These are phyloP conservation scores for Orbicella faveolata DNA, from an alignment of 64 coral and sea anemone species.

Conservation along the genomic window DNA sequence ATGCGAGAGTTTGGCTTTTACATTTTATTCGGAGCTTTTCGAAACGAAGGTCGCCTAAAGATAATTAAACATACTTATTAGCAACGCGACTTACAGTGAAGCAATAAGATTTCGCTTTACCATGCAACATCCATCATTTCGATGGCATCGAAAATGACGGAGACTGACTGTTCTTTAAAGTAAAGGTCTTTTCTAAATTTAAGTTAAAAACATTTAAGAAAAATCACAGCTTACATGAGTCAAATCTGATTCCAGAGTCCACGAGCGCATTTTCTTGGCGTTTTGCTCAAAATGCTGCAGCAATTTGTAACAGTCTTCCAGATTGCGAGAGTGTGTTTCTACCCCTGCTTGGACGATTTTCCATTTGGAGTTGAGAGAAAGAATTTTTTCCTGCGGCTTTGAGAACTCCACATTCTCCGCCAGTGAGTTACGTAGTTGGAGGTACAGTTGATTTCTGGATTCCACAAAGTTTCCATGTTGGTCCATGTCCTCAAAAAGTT, in stretches of 20 bases:
- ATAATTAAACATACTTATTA: too few relatives aligned
- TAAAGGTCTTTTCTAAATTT: too few relatives aligned
- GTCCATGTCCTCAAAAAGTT: slow-evolving; percentile 75
- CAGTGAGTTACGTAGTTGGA: slow-evolving; percentile 48
- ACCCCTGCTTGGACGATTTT: slow-evolving; percentile 58
- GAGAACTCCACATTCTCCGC: slow-evolving; percentile 78
- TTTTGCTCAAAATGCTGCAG: slow-evolving; percentile 71
- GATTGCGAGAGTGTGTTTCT: slow-evolving; percentile 39
- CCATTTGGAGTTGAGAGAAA: slow-evolving; percentile 67
- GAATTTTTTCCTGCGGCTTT: slow-evolving; percentile 69
- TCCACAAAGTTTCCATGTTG: slow-evolving; percentile 75
- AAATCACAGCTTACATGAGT: slow-evolving; percentile 33
- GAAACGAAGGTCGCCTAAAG: too few relatives aligned
- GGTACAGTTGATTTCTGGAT: slow-evolving; percentile 59
- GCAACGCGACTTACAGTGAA: too few relatives aligned
- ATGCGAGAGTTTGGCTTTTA: too few relatives aligned
- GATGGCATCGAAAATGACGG: too few relatives aligned
- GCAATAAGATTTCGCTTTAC: too few relatives aligned
- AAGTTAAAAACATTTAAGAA: not conserved
- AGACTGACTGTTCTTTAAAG: too few relatives aligned
- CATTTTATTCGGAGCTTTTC: too few relatives aligned
- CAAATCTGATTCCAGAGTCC: slow-evolving; percentile 63
- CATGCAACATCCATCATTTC: too few relatives aligned
- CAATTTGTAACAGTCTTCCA: slow-evolving; percentile 63
- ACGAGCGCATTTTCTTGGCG: slow-evolving; percentile 60